Evolutionary conservation across 1,140 invertebrate genomes (phyloP).

Genomic region (Caerostris extrusa): DNA sequence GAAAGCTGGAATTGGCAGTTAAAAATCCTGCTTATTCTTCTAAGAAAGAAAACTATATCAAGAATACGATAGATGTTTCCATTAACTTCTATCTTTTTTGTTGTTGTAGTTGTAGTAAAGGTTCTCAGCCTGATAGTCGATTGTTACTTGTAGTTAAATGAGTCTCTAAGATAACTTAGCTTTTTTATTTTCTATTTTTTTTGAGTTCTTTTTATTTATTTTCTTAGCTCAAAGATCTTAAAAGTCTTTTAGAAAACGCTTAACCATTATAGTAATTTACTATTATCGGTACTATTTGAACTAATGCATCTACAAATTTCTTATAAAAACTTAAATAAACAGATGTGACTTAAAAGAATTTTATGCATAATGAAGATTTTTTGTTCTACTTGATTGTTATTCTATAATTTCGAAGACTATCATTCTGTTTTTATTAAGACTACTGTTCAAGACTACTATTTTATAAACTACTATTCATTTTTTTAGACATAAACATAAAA

Average conservation of each 20-base stretch:
- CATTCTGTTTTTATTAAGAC: no score
- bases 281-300: neutral
- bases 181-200: neutral
- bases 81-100: neutral
- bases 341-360: neutral
- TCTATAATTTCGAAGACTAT: no score
- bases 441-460: no score
- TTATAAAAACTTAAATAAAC: no score
- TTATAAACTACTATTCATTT: no score
- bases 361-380: neutral
- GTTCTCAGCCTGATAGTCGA: neutral
- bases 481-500: no score
- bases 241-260: no score
- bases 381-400: no score
- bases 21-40: neutral
- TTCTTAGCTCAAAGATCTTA: neutral
- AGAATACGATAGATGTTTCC: neutral
- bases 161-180: neutral
- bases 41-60: neutral
- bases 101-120: neutral
- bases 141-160: conserved; percentile 5
- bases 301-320: neutral
- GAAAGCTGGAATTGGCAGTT: neutral
- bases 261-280: no score
- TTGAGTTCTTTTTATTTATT: neutral